phyloP scores from a whole-genome alignment of 1,140 invertebrate genomes.

The Conus betulinus region DNA sequence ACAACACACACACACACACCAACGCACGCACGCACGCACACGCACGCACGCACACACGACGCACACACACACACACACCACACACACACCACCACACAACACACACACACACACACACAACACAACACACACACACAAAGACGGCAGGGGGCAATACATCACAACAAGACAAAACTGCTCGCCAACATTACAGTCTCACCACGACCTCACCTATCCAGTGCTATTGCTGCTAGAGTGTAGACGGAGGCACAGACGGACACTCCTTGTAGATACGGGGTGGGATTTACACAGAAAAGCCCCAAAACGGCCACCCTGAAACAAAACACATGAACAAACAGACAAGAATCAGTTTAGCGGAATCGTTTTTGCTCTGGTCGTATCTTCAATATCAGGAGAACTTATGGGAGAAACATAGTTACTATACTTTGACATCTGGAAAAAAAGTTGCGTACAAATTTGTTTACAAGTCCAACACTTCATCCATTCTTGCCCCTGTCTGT shows the following conservation, averaged over 20 bases:
- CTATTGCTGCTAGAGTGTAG: conserved; percentile 94
- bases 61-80: too few species aligned
- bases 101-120: too few species aligned
- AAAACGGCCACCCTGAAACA: conserved; percentile 90
- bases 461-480: neutral
- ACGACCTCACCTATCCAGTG: conserved; percentile 88
- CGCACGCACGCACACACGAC: too few species aligned
- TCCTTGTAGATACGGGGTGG: conserved; percentile 95
- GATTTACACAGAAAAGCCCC: conserved; percentile 95
- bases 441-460: neutral
- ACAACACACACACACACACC: too few species aligned
- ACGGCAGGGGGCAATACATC: too few species aligned
- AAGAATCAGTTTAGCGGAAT: conserved; percentile 17
- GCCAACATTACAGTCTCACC: too few species aligned
- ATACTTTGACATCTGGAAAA: neutral
- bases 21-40: too few species aligned
- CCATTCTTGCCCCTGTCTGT: neutral
- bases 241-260: conserved; percentile 95
- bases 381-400: neutral
- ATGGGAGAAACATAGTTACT: neutral
- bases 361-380: neutral
- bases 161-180: too few species aligned
- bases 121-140: too few species aligned
- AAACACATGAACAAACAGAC: conserved; percentile 18
- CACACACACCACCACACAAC: too few species aligned